phyloP scores from a whole-genome alignment of 2,113 vertebrate genomes.

The Ictalurus furcatus region DNA sequence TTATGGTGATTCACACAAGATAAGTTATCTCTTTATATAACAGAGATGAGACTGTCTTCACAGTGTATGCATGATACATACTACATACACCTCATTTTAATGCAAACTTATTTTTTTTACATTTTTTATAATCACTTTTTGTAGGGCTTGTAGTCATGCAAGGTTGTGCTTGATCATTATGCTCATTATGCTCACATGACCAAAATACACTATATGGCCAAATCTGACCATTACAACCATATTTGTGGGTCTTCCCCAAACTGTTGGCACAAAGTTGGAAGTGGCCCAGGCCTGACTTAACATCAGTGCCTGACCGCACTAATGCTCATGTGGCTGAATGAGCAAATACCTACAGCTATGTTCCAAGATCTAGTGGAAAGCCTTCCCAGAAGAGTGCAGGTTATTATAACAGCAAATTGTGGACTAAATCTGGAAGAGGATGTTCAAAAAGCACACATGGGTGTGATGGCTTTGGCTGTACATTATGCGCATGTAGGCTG shows the following conservation, averaged over 20 bases:
- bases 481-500: not conserved
- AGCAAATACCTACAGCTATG: not conserved
- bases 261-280: not conserved
- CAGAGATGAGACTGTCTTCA: not conserved
- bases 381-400: not conserved
- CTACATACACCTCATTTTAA: not conserved
- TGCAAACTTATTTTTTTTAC: not conserved
- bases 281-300: not conserved
- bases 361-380: not conserved
- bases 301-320: not conserved
- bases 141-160: not conserved
- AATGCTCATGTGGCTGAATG: not conserved
- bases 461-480: not conserved
- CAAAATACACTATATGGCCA: not conserved
- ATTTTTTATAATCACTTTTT: not conserved
- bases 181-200: not conserved
- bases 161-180: not conserved
- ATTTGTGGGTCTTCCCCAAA: not conserved
- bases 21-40: not conserved
- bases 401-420: not conserved
- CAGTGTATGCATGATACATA: not conserved
- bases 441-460: not conserved
- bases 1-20: not conserved
- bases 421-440: not conserved
- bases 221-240: not conserved